phyloP scores from a whole-genome alignment of 2,797 vertebrate species.

The Leptatherina wallacei region DNA sequence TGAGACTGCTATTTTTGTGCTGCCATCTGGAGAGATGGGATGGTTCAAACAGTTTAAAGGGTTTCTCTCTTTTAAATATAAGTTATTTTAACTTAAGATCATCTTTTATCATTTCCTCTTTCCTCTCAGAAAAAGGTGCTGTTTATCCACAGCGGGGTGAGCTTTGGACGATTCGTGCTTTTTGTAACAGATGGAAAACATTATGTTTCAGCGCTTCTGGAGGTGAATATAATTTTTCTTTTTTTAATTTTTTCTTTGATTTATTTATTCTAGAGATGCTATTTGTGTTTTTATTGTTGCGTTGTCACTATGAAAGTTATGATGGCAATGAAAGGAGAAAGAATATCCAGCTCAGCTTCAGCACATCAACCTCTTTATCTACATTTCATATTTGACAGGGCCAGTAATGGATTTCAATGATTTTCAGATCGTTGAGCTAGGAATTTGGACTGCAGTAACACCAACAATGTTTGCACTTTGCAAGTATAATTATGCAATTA shows the following conservation, averaged over 20 bases:
- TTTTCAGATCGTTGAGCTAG: not conserved
- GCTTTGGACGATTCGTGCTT: conserved; percentile 88
- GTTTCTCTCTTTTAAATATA: not conserved
- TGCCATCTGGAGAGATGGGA: not conserved
- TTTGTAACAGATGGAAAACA: conserved; percentile 92
- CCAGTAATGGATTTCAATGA: not conserved
- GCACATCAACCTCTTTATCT: not conserved
- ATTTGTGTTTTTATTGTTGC: not conserved
- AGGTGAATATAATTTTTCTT: conserved; percentile 75
- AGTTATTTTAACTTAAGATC: not conserved
- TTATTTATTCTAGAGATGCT: not conserved
- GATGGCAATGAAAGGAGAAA: not conserved
- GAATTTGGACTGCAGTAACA: not conserved
- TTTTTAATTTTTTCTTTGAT: not conserved
- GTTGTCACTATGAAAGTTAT: not conserved
- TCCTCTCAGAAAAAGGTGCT: conserved; percentile 82
- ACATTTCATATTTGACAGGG: not conserved
- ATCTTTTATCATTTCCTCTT: not conserved
- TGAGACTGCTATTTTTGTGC: not conserved
- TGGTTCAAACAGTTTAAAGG: not conserved
- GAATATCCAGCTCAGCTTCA: not conserved
- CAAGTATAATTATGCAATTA: not conserved
- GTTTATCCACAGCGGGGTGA: conserved; percentile 86
- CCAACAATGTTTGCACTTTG: not conserved
- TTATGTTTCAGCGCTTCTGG: conserved; percentile 86